These are phyloP conservation scores for Argyresthia goedartella DNA, from an alignment of 2,888 invertebrate species.

Conservation along the genomic window DNA sequence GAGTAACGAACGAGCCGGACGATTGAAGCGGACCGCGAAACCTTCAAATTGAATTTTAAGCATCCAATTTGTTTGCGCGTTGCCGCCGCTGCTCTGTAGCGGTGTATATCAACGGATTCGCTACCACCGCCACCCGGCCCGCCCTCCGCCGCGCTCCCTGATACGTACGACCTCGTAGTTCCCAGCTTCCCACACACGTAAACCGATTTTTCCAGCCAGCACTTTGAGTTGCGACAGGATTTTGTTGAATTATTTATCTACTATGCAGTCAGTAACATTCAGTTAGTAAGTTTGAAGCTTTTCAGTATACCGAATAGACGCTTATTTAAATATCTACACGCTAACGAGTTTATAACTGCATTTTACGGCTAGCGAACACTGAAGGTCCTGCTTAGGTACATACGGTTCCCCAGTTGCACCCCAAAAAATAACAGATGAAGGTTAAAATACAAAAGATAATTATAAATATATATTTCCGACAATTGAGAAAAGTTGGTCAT, in stretches of 20 bases:
- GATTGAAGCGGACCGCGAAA: slow-evolving; percentile 67
- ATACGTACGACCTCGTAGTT: slow-evolving; percentile 6
- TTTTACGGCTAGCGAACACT: too few relatives aligned
- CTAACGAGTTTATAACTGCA: too few relatives aligned
- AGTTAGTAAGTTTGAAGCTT: not conserved
- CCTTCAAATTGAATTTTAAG: slow-evolving; percentile 71
- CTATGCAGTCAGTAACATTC: not conserved
- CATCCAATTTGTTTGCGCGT: slow-evolving; percentile 67
- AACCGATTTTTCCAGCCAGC: slow-evolving; percentile 51
- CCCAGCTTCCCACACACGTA: slow-evolving; percentile 42
- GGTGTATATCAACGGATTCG: slow-evolving; percentile 4
- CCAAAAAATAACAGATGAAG: too few relatives aligned
- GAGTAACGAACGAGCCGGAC: slow-evolving; percentile 56
- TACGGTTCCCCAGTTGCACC: too few relatives aligned
- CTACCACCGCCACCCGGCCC: slow-evolving; percentile 21
- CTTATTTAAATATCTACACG: too few relatives aligned
- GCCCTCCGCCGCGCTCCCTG: slow-evolving; percentile 9
- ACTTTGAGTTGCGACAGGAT: slow-evolving; percentile 33
- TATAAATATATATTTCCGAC: too few relatives aligned
- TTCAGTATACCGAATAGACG: too few relatives aligned
- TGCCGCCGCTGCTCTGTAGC: slow-evolving; percentile 21
- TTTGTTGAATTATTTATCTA: slow-evolving; percentile 39
- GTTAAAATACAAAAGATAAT: too few relatives aligned
- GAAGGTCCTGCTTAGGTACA: too few relatives aligned
- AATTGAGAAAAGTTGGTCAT: too few relatives aligned